phyloP scores from a whole-genome alignment of 2,888 invertebrate genomes.

The Cosmopolites sordidus region DNA sequence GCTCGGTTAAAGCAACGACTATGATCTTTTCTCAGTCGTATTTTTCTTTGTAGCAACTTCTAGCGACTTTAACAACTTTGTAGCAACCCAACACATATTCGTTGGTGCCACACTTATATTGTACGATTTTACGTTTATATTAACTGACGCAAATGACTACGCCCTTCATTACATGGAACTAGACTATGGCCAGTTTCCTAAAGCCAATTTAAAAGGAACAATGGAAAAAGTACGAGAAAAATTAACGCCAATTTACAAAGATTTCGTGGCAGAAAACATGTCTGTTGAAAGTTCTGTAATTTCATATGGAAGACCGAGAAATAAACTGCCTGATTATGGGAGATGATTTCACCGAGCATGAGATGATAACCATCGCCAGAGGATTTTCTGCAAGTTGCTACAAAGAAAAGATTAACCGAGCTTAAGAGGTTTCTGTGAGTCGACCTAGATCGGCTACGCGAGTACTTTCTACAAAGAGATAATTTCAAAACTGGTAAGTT shows the following conservation, averaged over 20 bases:
- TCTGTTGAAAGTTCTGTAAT: constrained; percentile 44
- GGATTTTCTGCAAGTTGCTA: constrained; percentile 63
- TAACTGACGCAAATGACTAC: constrained; percentile 81
- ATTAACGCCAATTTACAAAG: constrained; percentile 67
- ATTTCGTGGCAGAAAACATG: constrained; percentile 70
- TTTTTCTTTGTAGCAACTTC: constrained; percentile 52
- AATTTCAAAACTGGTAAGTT: constrained; percentile 56
- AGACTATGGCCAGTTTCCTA: constrained; percentile 69
- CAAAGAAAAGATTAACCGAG: constrained; percentile 57
- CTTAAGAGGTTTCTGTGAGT: constrained; percentile 71
- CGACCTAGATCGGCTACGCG: constrained; percentile 58
- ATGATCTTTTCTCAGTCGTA: constrained; percentile 53
- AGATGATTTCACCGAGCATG: constrained; percentile 71
- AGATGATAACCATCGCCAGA: constrained; percentile 72
- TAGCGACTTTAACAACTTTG: too few relatives aligned
- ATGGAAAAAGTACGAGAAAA: constrained; percentile 69
- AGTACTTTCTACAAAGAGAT: constrained; percentile 58
- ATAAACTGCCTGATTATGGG: constrained; percentile 63
- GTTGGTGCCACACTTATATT: constrained; percentile 76
- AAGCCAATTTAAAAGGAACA: constrained; percentile 66
- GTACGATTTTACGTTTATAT: constrained; percentile 72
- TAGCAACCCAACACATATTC: constrained; percentile 77
- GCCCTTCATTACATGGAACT: constrained; percentile 83
- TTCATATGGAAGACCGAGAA: constrained; percentile 51
- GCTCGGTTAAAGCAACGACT: constrained; percentile 65